These are phyloP conservation scores for Cottus gobio DNA, from an alignment of 2,113 vertebrate genomes.

Conservation along the genomic window DNA sequence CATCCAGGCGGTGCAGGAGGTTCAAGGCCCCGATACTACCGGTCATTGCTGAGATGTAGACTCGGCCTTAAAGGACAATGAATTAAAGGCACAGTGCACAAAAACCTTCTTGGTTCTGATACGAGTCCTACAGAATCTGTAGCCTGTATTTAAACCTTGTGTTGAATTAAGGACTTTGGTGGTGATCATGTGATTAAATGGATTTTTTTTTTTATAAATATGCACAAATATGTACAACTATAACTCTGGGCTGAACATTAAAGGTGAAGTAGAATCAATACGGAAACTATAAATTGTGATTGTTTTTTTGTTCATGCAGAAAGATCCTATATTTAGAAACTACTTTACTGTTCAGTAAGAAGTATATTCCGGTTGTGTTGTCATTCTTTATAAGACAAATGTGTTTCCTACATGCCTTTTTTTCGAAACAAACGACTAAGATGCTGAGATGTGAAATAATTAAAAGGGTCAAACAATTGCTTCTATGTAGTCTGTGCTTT, in stretches of 20 bases:
- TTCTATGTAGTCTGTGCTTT: too few relatives aligned
- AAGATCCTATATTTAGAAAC: too few relatives aligned
- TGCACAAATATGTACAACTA: background rate
- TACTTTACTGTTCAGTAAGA: background rate
- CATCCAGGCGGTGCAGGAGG: constrained; percentile 16
- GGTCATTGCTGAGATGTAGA: constrained; percentile 61
- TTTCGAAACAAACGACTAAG: too few relatives aligned
- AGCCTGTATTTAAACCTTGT: background rate
- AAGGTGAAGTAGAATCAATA: background rate
- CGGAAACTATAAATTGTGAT: too few relatives aligned
- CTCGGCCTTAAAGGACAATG: background rate
- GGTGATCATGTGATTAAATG: background rate
- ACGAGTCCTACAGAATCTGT: background rate
- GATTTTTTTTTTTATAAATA: constrained; percentile 4
- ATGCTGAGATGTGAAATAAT: too few relatives aligned
- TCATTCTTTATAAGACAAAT: too few relatives aligned
- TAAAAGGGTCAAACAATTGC: background rate
- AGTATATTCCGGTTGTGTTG: too few relatives aligned
- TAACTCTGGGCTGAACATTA: background rate
- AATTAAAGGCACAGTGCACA: background rate
- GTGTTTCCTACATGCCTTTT: too few relatives aligned
- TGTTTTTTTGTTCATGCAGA: too few relatives aligned
- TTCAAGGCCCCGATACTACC: constrained; percentile 52
- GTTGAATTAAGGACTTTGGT: background rate
- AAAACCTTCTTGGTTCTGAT: background rate